These are phyloP conservation scores for Sesamia nonagrioides DNA, from an alignment of 1,140 invertebrate species.

Conservation along the genomic window DNA sequence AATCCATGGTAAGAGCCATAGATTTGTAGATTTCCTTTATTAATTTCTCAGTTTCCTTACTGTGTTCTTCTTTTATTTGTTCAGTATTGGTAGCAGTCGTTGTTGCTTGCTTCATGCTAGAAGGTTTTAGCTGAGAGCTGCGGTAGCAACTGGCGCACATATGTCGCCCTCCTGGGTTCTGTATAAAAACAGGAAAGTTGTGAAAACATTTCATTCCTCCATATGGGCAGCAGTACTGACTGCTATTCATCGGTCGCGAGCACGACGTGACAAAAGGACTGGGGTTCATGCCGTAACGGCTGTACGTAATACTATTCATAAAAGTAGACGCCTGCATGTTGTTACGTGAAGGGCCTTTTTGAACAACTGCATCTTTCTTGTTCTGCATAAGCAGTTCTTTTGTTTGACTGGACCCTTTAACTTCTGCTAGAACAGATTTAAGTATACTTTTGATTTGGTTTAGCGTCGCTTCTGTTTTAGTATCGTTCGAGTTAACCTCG, in stretches of 20 bases:
- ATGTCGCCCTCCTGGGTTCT: slow-evolving; percentile 60
- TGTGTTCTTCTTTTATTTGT: slow-evolving; percentile 41
- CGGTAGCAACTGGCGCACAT: slow-evolving; percentile 61
- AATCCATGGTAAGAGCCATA: slow-evolving; percentile 68
- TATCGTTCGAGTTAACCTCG: slow-evolving; percentile 42
- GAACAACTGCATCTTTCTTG: slow-evolving; percentile 73
- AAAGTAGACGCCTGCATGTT: slow-evolving; percentile 65
- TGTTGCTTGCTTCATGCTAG: slow-evolving; percentile 55
- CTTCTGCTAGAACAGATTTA: slow-evolving; percentile 75
- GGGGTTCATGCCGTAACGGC: slow-evolving; percentile 66
- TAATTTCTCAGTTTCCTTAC: slow-evolving; percentile 76
- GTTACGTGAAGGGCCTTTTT: slow-evolving; percentile 71
- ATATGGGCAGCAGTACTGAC: slow-evolving; percentile 58
- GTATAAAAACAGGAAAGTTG: slow-evolving; percentile 72
- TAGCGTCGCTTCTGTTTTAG: slow-evolving; percentile 72
- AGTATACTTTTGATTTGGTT: slow-evolving; percentile 79
- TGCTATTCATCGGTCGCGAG: slow-evolving; percentile 59
- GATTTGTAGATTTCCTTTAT: slow-evolving; percentile 84
- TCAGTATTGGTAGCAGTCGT: slow-evolving; percentile 68
- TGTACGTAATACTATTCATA: slow-evolving; percentile 71
- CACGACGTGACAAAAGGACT: slow-evolving; percentile 57
- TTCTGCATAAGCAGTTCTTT: slow-evolving; percentile 54
- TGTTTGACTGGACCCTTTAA: slow-evolving; percentile 63
- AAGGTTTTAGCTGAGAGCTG: slow-evolving; percentile 48
- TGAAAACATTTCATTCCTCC: slow-evolving; percentile 63